These are phyloP conservation scores for Siniperca obscura DNA, from an alignment of 2,797 vertebrate species.

Conservation along the genomic window DNA sequence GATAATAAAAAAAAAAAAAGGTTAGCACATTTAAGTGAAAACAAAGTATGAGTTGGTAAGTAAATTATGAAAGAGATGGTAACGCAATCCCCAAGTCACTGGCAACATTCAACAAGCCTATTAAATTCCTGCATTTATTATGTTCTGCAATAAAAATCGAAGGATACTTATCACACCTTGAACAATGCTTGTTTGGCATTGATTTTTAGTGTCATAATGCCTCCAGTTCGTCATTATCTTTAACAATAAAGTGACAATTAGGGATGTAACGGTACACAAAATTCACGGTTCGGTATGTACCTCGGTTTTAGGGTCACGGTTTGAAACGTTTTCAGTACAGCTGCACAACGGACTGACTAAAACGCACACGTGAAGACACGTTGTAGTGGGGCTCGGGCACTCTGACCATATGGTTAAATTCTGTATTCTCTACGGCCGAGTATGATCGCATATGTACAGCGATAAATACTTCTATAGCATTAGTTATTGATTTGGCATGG, in stretches of 20 bases:
- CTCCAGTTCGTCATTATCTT: background rate
- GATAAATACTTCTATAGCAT: too few relatives aligned
- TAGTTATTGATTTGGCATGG: too few relatives aligned
- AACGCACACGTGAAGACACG: too few relatives aligned
- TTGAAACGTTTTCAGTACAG: too few relatives aligned
- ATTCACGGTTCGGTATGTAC: too few relatives aligned
- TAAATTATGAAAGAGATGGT: constrained; percentile 1
- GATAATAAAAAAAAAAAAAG: background rate
- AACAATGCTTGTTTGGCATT: background rate
- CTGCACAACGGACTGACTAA: too few relatives aligned
- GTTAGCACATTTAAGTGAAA: background rate
- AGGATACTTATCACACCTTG: background rate
- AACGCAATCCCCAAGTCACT: background rate
- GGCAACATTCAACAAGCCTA: background rate
- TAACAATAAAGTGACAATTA: background rate
- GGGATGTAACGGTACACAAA: too few relatives aligned
- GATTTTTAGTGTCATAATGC: background rate
- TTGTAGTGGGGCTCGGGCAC: too few relatives aligned
- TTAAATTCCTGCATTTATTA: background rate
- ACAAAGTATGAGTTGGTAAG: background rate
- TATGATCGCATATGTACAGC: too few relatives aligned
- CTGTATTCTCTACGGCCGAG: too few relatives aligned
- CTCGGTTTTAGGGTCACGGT: too few relatives aligned
- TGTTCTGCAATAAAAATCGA: background rate
- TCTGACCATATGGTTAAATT: too few relatives aligned